Evolutionary conservation across 2,888 invertebrate species (phyloP).

Genomic region (Drosophila kambysellisi): DNA sequence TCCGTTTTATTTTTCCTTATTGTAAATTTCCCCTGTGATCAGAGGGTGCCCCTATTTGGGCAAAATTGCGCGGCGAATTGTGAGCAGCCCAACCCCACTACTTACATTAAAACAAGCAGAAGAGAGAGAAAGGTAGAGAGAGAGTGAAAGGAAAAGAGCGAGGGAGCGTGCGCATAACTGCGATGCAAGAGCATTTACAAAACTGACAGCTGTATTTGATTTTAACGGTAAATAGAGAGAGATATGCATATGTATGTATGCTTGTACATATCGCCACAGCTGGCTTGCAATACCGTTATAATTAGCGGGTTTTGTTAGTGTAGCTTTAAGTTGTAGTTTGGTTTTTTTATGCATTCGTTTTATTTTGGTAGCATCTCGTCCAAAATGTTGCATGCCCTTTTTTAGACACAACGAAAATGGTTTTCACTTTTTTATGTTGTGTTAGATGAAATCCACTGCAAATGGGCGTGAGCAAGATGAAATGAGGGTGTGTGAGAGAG

Average conservation of each 20-base stretch:
- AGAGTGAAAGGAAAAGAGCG: background rate
- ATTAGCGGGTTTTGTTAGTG: constrained; percentile 41
- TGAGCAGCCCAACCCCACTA: constrained; percentile 19
- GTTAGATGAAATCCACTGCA: constrained; percentile 25
- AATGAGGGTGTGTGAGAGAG: constrained; percentile 1
- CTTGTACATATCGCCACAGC: constrained; percentile 14
- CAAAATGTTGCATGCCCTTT: constrained; percentile 58
- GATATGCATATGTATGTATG: constrained; percentile 8
- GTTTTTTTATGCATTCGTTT: constrained; percentile 32
- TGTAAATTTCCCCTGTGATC: constrained; percentile 47
- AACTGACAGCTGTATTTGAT: constrained; percentile 61
- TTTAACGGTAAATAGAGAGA: constrained; percentile 44
- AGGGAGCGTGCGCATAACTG: constrained; percentile 18
- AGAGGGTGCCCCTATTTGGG: constrained; percentile 57
- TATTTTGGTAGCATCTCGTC: constrained; percentile 26
- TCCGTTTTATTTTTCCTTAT: background rate
- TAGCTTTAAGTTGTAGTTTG: constrained; percentile 21
- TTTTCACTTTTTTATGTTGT: constrained; percentile 59
- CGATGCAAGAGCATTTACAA: constrained; percentile 31
- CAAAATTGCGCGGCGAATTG: constrained; percentile 67
- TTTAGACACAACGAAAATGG: constrained; percentile 49
- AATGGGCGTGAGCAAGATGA: constrained; percentile 10
- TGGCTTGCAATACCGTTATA: constrained; percentile 43
- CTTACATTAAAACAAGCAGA: constrained; percentile 2
- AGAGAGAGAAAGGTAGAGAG: background rate